Evolutionary conservation across 2,113 vertebrate genomes (phyloP), one percentile per base, ranked within the genome.

Genomic region (Tachycineta bicolor): DNA sequence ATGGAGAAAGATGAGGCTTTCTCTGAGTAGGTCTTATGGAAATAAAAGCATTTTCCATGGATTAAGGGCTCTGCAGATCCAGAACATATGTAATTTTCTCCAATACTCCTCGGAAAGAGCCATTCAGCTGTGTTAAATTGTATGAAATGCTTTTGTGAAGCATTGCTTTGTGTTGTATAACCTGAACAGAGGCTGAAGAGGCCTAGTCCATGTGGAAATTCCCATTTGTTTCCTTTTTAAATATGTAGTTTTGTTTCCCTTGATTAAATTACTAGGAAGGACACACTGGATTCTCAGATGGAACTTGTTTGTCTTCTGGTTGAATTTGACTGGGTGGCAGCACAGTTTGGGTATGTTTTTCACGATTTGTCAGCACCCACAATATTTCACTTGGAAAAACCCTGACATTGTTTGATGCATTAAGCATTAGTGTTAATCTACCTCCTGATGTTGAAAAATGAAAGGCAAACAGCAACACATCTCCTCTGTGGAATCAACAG

Each of bases 391-490:
- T 46, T 1, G 4, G 56, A 55, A 87, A 77, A 77, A 14, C 6
- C 0, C 21, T 91, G 83, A 82, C 62, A n/a, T 81, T 91, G 59
- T 88, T 92, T 87, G 81, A 94, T 96, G 75, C 76, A 62, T 96
- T 92, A 97, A 96, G 67, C 79, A 64, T 75, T 65, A 81, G 44
- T 78, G 81, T 90, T 96, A 91, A 93, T 94, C 83, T 69, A 62
- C 80, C 75, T 86, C 87, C 58, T 73, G 90, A 89, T 91, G 83
- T 75, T 93, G 94, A 96, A 84, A 92, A 95, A 93, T 80, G 50
- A 59, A 49, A 70, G 37, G 49, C 73, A 91, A 91, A 88, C 26
- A 69, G 49, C 55, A 79, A 64, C 62, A 64, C 25, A 67, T 65
- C 71, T 90, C 64, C 56, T 75, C 82, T 87, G 71, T 63, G 69